Evolutionary conservation across 2,113 vertebrate species (phyloP).

Genomic region (Petaurus breviceps): DNA sequence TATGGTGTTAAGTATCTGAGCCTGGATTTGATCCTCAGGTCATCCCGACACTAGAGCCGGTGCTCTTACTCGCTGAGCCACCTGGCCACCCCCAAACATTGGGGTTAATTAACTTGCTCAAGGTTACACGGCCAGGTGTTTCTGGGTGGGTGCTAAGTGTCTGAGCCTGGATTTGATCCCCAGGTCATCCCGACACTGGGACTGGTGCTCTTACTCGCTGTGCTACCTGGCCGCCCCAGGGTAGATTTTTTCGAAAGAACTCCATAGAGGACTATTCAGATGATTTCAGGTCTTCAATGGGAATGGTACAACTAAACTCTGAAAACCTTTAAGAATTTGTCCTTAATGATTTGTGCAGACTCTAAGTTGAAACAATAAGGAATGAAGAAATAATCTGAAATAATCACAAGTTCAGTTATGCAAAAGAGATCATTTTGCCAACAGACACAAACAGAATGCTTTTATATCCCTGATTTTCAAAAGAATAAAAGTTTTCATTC

Average conservation of each 20-base stretch:
- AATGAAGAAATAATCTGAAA: neutral
- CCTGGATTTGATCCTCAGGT: too few species aligned
- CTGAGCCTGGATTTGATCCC: too few species aligned
- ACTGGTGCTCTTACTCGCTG: too few species aligned
- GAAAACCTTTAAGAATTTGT: neutral
- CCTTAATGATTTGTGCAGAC: slow-evolving; percentile 8
- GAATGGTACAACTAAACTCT: neutral
- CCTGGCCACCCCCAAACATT: too few species aligned
- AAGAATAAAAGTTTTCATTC: slow-evolving; percentile 52
- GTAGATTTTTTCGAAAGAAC: slow-evolving; percentile 51
- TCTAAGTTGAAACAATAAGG: slow-evolving; percentile 21
- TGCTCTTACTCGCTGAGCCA: too few species aligned
- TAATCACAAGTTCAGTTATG: neutral
- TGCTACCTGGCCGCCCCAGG: too few species aligned
- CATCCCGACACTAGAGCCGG: too few species aligned
- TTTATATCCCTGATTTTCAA: neutral
- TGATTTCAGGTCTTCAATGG: slow-evolving; percentile 10
- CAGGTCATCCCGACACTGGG: too few species aligned
- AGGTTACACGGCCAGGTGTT: too few species aligned
- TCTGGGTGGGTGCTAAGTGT: too few species aligned
- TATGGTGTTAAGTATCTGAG: too few species aligned
- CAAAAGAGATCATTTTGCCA: slow-evolving; percentile 1
- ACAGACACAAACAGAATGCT: slow-evolving; percentile 3
- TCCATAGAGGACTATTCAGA: neutral
- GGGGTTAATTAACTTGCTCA: too few species aligned